Evolutionary conservation across 2,113 vertebrate genomes (phyloP).

Genomic region (Cololabis saira): DNA sequence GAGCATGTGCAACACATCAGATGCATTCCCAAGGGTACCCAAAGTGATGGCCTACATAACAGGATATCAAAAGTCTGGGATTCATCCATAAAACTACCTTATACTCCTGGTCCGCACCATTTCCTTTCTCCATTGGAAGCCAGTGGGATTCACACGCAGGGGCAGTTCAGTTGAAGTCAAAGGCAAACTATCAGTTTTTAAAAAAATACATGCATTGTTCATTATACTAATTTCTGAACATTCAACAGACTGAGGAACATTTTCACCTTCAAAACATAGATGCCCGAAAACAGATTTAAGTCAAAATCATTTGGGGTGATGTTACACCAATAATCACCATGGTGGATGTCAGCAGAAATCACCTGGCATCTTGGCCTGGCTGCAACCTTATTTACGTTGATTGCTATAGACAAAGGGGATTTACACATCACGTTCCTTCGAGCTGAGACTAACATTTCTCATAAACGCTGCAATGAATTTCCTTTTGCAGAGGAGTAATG

Average conservation of each 20-base stretch:
- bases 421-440: not conserved
- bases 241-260: constrained; percentile 49
- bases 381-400: not conserved
- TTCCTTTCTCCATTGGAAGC: no score
- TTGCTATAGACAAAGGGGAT: constrained; percentile 31
- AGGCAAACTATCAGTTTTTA: no score
- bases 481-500: constrained; percentile 23
- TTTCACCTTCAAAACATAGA: constrained; percentile 47
- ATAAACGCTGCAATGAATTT: constrained; percentile 33
- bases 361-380: not conserved
- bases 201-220: not conserved
- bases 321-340: constrained; percentile 53
- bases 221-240: constrained; percentile 38
- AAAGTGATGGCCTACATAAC: no score
- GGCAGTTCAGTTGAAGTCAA: no score
- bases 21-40: no score
- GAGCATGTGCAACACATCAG: no score
- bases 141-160: no score
- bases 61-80: no score
- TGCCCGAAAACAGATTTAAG: constrained; percentile 45
- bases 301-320: constrained; percentile 41
- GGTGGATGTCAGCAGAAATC: constrained; percentile 32
- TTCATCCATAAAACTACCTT: no score
- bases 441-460: constrained; percentile 21
- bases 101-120: no score